Conservation (phyloP, 2,113 vertebrate species). For the Reinhardtius hippoglossoides region DNA sequence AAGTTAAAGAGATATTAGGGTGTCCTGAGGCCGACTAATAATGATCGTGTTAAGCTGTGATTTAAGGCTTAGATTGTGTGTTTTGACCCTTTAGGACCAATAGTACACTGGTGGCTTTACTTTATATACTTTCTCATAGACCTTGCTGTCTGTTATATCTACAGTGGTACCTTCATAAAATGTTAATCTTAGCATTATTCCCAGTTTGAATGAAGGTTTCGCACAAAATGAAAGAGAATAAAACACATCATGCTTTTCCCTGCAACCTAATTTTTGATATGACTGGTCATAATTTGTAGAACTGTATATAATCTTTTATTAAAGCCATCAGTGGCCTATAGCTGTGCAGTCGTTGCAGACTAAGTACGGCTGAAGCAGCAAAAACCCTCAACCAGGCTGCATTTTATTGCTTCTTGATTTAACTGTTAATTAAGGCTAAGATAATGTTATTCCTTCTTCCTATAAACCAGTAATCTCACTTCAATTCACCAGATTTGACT, state of each 20-base stretch:
- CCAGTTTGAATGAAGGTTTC: too few species aligned
- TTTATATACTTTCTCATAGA: too few species aligned
- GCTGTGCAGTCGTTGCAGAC: not conserved
- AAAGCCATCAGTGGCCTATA: too few species aligned
- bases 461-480: not conserved
- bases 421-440: not conserved
- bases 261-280: not conserved
- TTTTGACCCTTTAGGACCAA: not conserved
- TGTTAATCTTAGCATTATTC: too few species aligned
- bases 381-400: not conserved
- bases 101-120: slow-evolving; percentile 2
- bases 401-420: not conserved
- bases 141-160: not conserved
- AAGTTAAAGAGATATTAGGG: slow-evolving; percentile 24
- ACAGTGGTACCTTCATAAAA: too few species aligned
- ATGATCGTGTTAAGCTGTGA: slow-evolving; percentile 20
- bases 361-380: not conserved
- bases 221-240: not conserved
- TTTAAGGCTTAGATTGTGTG: slow-evolving; percentile 5
- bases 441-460: not conserved
- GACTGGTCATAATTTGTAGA: too few species aligned
- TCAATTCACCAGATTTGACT: not conserved
- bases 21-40: slow-evolving; percentile 28
- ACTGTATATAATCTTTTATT: too few species aligned
- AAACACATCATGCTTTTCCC: not conserved